These are phyloP conservation scores for Callimico goeldii DNA, from an alignment of 2,797 vertebrate species.

Conservation along the genomic window DNA sequence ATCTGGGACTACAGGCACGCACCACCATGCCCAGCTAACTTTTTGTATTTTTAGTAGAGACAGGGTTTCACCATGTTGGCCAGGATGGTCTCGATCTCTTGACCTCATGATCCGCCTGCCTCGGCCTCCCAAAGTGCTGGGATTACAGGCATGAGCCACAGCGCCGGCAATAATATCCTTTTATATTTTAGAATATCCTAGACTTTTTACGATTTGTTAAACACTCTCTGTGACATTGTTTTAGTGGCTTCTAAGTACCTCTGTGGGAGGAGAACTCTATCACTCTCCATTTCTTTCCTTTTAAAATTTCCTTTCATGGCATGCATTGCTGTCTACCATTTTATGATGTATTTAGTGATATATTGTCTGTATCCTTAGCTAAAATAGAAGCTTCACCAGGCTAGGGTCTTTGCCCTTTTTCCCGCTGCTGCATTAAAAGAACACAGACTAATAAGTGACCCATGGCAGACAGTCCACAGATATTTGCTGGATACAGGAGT, in stretches of 20 bases:
- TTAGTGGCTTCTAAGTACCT: not conserved
- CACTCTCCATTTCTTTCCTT: not conserved
- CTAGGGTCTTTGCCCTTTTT: rapidly evolving
- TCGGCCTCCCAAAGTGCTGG: too few relatives aligned
- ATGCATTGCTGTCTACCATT: rapidly evolving
- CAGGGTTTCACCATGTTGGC: too few relatives aligned
- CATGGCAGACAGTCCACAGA: rapidly evolving
- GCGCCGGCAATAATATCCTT: too few relatives aligned
- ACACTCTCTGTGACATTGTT: not conserved
- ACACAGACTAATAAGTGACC: rapidly evolving
- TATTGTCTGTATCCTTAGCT: not conserved
- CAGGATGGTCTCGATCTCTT: too few relatives aligned
- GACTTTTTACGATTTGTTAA: too few relatives aligned
- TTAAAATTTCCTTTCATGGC: not conserved
- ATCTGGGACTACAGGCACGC: too few relatives aligned
- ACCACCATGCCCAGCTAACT: too few relatives aligned
- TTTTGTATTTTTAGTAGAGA: too few relatives aligned
- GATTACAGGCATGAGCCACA: too few relatives aligned
- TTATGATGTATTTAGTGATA: not conserved
- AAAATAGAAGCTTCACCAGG: not conserved
- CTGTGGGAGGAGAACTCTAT: too few relatives aligned
- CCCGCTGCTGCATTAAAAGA: not conserved
- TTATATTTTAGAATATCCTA: not conserved
- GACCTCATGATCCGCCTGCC: too few relatives aligned
- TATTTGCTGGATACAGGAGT: rapidly evolving